Conservation (phyloP, 2,888 invertebrate genomes). For the Nowickia ferox region DNA sequence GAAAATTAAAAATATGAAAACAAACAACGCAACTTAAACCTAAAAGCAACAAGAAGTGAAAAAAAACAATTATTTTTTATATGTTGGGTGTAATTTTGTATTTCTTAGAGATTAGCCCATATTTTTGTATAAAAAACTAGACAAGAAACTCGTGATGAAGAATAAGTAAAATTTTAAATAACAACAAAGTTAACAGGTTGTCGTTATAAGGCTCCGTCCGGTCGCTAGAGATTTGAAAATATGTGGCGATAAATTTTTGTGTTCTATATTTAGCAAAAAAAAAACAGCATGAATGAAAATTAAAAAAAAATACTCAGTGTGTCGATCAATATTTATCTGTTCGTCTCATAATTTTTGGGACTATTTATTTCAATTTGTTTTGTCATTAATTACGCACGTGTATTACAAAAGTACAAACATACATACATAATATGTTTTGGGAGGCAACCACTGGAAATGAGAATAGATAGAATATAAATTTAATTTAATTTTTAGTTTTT, state of each 20-base stretch:
- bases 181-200: slow-evolving; percentile 2
- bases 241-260: background rate
- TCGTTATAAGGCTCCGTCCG: background rate
- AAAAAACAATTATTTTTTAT: background rate
- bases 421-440: no score
- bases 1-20: background rate
- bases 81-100: background rate
- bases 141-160: background rate
- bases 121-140: background rate
- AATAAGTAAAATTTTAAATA: slow-evolving; percentile 18
- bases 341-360: background rate
- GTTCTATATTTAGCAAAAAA: background rate
- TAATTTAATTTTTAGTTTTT: no score
- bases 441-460: no score
- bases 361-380: no score
- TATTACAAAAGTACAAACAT: no score
- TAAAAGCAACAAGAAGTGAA: background rate
- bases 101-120: background rate
- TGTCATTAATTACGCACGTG: no score
- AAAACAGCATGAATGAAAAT: background rate
- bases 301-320: background rate
- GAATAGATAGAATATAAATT: no score
- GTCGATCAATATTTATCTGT: background rate
- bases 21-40: background rate
- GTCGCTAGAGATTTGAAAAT: background rate